A percentile compares a stretch with the other conserved stretches of the same genome.
Evolutionary conservation across 2,797 vertebrate species (phyloP).

Genomic region (Strix occidentalis): DNA sequence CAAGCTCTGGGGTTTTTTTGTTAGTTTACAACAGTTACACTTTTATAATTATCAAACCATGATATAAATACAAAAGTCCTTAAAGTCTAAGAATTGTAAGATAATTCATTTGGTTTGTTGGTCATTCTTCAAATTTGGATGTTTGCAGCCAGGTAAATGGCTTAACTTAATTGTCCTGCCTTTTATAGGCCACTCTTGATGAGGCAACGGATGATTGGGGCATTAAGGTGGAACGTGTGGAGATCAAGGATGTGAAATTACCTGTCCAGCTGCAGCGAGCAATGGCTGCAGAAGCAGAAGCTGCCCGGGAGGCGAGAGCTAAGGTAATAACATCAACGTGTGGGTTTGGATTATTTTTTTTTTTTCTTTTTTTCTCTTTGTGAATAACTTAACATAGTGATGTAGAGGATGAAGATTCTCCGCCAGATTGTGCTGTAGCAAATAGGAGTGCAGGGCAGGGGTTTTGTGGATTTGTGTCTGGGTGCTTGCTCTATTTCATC

Average conservation of each 20-base stretch:
- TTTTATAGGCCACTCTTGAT: slow-evolving; percentile 83
- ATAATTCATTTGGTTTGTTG: neutral
- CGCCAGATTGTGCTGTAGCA: neutral
- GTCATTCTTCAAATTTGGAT: neutral
- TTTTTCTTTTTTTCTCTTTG: neutral
- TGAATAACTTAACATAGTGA: neutral
- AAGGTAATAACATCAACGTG: slow-evolving; percentile 78
- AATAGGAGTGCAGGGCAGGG: neutral
- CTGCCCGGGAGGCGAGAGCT: slow-evolving; percentile 90
- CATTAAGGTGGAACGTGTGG: slow-evolving; percentile 97
- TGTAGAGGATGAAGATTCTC: neutral
- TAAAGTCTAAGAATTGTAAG: neutral
- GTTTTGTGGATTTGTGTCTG: neutral
- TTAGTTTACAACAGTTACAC: neutral
- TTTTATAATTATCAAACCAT: neutral
- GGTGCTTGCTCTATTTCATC: neutral
- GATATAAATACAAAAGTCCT: neutral
- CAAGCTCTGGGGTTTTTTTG: neutral
- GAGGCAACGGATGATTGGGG: slow-evolving; percentile 95
- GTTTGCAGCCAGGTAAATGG: neutral
- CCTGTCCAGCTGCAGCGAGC: slow-evolving; percentile 95
- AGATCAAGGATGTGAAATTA: slow-evolving; percentile 97
- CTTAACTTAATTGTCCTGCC: neutral
- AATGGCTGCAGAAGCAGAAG: slow-evolving; percentile 97
- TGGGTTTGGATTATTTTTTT: neutral